Percentiles rank a stretch among this genome's conserved stretches.
Evolutionary conservation across 2,888 invertebrate species (phyloP).

Genomic region (Icerya purchasi): DNA sequence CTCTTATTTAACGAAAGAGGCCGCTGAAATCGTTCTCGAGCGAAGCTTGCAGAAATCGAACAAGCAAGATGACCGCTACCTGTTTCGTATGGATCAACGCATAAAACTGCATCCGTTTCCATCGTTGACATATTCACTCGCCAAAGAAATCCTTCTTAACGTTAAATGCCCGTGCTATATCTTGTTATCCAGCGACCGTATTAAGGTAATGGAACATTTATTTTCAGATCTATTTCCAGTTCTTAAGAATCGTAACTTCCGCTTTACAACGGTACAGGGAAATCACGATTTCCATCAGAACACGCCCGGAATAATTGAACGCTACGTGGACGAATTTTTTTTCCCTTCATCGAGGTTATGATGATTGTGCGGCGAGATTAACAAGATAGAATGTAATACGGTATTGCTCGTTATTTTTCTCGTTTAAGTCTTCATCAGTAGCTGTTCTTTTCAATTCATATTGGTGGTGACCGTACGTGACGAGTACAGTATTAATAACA

Average conservation of each 20-base stretch:
- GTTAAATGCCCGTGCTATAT: conserved; percentile 17
- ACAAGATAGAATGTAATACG: too few relatives aligned
- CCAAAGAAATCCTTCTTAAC: conserved; percentile 13
- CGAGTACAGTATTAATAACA: too few relatives aligned
- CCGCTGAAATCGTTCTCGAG: conserved; percentile 19
- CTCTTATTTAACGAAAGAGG: conserved; percentile 17
- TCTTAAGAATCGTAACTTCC: conserved; percentile 10
- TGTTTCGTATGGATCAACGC: conserved; percentile 23
- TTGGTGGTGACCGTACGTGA: too few relatives aligned
- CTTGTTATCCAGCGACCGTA: conserved; percentile 16
- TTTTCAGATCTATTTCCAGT: conserved; percentile 5
- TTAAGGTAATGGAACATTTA: not conserved
- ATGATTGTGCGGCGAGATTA: too few relatives aligned
- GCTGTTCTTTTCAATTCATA: too few relatives aligned
- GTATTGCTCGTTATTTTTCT: too few relatives aligned
- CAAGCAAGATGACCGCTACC: conserved; percentile 16
- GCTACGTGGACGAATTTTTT: conserved; percentile 13
- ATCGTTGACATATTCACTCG: conserved; percentile 14
- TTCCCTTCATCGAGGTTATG: too few relatives aligned
- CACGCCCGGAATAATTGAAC: conserved; percentile 17
- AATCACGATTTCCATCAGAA: conserved; percentile 21
- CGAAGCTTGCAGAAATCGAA: conserved; percentile 15
- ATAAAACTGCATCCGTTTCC: conserved; percentile 17
- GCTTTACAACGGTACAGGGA: conserved; percentile 17
- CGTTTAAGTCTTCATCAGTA: too few relatives aligned